Evolutionary conservation across 2,888 invertebrate species (phyloP).

Genomic region (Erebia palarica): DNA sequence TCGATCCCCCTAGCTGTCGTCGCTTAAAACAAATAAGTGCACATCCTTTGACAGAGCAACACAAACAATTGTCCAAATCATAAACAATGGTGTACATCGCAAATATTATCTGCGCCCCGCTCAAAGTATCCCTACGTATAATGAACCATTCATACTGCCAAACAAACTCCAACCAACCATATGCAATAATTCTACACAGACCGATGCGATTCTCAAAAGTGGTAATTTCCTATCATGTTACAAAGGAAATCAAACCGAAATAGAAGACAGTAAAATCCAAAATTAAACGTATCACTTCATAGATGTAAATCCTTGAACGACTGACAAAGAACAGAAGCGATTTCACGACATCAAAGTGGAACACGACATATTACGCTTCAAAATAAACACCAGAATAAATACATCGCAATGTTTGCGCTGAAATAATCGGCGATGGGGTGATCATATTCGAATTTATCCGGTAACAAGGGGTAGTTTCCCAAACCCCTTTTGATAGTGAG

Average conservation of each 20-base stretch:
- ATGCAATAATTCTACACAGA: constrained; percentile 78
- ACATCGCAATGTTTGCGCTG: constrained; percentile 79
- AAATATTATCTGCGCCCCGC: constrained; percentile 74
- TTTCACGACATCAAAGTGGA: constrained; percentile 83
- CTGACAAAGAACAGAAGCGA: constrained; percentile 81
- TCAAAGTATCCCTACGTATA: constrained; percentile 77
- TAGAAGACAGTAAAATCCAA: constrained; percentile 73
- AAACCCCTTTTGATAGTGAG: constrained; percentile 70
- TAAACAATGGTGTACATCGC: constrained; percentile 81
- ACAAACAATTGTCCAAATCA: constrained; percentile 81
- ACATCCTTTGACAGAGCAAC: constrained; percentile 79
- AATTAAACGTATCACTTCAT: constrained; percentile 70
- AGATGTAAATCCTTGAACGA: constrained; percentile 75
- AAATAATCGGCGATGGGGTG: constrained; percentile 78
- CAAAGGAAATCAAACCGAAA: constrained; percentile 74
- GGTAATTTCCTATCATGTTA: constrained; percentile 65
- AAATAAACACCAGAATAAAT: constrained; percentile 81
- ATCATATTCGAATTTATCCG: constrained; percentile 78
- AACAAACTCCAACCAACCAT: constrained; percentile 81
- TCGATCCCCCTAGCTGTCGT: constrained; percentile 51
- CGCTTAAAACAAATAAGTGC: constrained; percentile 75
- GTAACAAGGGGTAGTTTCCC: constrained; percentile 71
- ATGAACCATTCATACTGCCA: constrained; percentile 81
- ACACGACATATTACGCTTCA: constrained; percentile 82
- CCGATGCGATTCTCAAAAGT: constrained; percentile 54